phyloP scores from a whole-genome alignment of 2,113 vertebrate species.

The Tamias sibiricus region DNA sequence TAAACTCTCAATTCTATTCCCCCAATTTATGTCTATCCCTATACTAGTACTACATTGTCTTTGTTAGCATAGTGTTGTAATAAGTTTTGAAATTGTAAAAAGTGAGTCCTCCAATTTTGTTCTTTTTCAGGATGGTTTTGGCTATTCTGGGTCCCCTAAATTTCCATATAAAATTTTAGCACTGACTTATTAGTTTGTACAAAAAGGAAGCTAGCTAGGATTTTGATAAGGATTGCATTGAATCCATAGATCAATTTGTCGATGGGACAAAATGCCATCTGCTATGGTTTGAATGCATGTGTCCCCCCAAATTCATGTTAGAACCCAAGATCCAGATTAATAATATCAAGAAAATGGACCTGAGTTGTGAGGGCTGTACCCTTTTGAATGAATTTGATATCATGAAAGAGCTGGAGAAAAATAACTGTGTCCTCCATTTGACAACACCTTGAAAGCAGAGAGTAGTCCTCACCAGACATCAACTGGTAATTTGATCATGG shows the following conservation, averaged over 20 bases:
- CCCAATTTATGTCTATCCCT: not conserved
- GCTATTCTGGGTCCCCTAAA: not conserved
- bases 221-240: not conserved
- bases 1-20: not conserved
- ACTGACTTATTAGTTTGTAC: not conserved
- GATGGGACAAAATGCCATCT: not conserved
- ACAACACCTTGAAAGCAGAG: too few species aligned
- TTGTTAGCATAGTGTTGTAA: not conserved
- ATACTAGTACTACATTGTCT: not conserved
- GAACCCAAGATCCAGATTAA: not conserved
- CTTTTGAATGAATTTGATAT: too few species aligned
- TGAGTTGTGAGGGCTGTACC: not conserved
- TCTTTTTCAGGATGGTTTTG: not conserved
- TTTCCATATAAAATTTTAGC: not conserved
- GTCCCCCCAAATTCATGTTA: not conserved
- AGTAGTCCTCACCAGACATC: too few species aligned
- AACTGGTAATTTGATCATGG: too few species aligned
- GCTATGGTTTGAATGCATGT: not conserved
- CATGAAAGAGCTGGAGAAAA: not conserved
- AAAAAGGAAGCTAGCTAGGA: not conserved
- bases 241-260: not conserved
- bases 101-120: not conserved
- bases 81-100: not conserved
- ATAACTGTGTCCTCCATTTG: not conserved
- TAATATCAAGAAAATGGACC: not conserved